Percentiles rank a stretch among this genome's conserved stretches.
These are phyloP conservation scores for Cheilosia pagana DNA, from an alignment of 2,888 invertebrate species.

Conservation along the genomic window DNA sequence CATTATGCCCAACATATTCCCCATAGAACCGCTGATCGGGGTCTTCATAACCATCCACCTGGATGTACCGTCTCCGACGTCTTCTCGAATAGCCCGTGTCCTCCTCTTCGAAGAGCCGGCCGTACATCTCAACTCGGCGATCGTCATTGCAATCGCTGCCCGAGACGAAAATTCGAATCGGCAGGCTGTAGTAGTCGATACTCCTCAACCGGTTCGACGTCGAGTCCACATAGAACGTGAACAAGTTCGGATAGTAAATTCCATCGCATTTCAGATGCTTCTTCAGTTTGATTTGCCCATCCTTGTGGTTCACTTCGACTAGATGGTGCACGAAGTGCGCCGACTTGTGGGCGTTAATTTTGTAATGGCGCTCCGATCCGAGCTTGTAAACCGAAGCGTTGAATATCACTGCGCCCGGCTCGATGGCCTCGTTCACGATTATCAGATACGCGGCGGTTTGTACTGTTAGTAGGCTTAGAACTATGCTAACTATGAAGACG, in stretches of 20 bases:
- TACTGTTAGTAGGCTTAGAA: slow-evolving; percentile 74
- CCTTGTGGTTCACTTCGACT: slow-evolving; percentile 89
- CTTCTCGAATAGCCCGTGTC: slow-evolving; percentile 85
- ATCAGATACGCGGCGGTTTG: slow-evolving; percentile 84
- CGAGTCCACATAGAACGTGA: slow-evolving; percentile 94
- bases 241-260: slow-evolving; percentile 91
- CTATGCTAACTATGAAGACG: slow-evolving; percentile 63
- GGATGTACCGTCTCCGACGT: slow-evolving; percentile 79
- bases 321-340: slow-evolving; percentile 92
- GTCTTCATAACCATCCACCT: slow-evolving; percentile 70
- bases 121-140: slow-evolving; percentile 85
- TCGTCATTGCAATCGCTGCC: slow-evolving; percentile 89
- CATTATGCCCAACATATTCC: slow-evolving; percentile 75
- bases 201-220: slow-evolving; percentile 90
- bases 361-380: slow-evolving; percentile 91
- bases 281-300: slow-evolving; percentile 89
- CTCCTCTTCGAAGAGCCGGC: slow-evolving; percentile 85
- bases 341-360: slow-evolving; percentile 91
- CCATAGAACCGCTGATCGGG: slow-evolving; percentile 82
- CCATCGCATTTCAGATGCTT: slow-evolving; percentile 91
- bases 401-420: slow-evolving; percentile 88
- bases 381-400: slow-evolving; percentile 92
- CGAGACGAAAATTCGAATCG: slow-evolving; percentile 89
- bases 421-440: slow-evolving; percentile 85
- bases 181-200: slow-evolving; percentile 92